Evolutionary conservation across 2,797 vertebrate genomes (phyloP).

Genomic region (Myotis myotis): DNA sequence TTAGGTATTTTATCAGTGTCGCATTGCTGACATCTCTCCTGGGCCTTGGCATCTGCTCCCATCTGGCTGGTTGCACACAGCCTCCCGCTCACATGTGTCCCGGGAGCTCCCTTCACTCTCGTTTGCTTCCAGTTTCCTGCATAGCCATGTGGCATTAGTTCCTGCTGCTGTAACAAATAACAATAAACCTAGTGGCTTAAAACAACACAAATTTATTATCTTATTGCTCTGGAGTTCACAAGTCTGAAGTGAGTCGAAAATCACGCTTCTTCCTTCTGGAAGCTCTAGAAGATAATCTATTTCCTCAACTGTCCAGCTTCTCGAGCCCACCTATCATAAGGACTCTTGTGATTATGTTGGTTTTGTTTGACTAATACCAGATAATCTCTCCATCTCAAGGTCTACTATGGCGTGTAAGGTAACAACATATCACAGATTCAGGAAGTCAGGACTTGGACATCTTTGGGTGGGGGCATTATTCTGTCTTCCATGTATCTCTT

Average conservation of each 20-base stretch:
- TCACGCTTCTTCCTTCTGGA: not conserved
- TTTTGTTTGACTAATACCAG: not conserved
- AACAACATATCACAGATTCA: not conserved
- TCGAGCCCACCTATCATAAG: not conserved
- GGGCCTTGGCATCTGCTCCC: accelerated
- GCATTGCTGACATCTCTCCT: accelerated
- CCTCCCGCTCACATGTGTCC: not conserved
- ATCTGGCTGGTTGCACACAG: accelerated
- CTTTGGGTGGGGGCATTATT: not conserved
- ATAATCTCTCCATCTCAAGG: not conserved
- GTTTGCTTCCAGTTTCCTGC: not conserved
- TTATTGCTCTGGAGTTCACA: not conserved
- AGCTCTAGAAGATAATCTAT: not conserved
- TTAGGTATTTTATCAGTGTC: accelerated
- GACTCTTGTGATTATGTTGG: not conserved
- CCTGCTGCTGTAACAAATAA: not conserved
- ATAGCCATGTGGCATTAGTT: not conserved
- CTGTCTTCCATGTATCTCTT: not conserved
- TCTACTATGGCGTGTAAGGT: not conserved
- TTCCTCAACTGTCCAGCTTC: not conserved
- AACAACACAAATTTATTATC: not conserved
- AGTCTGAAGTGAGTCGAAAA: not conserved
- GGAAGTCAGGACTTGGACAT: not conserved
- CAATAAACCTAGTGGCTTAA: not conserved
- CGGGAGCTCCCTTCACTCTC: not conserved